Conservation (phyloP, 2,797 vertebrate genomes). For the Myiothlypis coronata region DNA sequence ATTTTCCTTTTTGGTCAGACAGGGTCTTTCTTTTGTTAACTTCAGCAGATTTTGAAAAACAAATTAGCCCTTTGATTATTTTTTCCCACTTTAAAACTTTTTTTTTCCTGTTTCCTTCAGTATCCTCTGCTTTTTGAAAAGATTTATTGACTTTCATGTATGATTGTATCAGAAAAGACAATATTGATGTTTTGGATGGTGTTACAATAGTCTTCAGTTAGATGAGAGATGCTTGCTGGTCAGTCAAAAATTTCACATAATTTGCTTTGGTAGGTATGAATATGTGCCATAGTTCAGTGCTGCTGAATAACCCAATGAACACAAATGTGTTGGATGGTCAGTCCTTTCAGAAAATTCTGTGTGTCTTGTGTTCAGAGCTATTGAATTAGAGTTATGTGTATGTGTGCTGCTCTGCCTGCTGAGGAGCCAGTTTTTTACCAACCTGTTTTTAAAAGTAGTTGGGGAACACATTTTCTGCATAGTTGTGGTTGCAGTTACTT, state of each 20-base stretch:
- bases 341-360: neutral
- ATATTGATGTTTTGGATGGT: neutral
- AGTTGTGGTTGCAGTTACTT: neutral
- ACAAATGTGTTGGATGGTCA: neutral
- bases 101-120: neutral
- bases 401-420: neutral
- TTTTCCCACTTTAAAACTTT: neutral
- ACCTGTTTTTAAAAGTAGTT: neutral
- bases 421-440: neutral
- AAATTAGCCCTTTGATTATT: neutral
- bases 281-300: neutral
- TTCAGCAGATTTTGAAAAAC: neutral
- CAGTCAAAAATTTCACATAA: neutral
- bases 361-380: neutral
- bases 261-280: neutral
- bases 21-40: neutral
- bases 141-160: neutral
- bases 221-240: neutral
- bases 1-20: neutral
- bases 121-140: neutral
- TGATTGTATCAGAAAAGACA: neutral
- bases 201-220: neutral
- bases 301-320: neutral
- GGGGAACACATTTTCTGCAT: neutral
- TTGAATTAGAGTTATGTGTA: accelerated